These are phyloP conservation scores for Nasonovia ribisnigri DNA, from an alignment of 2,888 invertebrate genomes.

Conservation along the genomic window DNA sequence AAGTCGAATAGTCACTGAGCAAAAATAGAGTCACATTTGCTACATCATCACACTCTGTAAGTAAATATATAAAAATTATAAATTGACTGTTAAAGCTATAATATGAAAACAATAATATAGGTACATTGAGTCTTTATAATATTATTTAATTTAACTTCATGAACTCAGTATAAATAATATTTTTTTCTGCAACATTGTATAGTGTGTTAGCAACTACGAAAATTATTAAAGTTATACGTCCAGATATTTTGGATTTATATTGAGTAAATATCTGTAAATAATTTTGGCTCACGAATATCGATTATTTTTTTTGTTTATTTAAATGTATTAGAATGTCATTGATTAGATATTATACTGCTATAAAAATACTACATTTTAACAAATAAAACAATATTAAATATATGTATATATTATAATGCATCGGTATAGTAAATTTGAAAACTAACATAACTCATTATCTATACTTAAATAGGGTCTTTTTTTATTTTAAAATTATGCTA, in stretches of 20 bases:
- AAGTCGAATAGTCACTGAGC: slow-evolving; percentile 83
- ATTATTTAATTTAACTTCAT: not conserved
- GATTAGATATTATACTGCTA: too few relatives aligned
- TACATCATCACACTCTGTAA: slow-evolving; percentile 87
- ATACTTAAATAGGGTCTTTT: not conserved
- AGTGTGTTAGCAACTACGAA: not conserved
- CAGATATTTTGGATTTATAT: not conserved
- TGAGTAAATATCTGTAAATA: not conserved
- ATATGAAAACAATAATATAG: not conserved
- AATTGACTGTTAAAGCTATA: not conserved
- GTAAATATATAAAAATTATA: not conserved
- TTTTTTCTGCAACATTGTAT: not conserved
- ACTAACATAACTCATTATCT: not conserved
- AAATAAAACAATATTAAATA: not conserved
- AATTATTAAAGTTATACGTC: not conserved
- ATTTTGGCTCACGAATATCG: too few relatives aligned
- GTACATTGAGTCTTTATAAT: not conserved
- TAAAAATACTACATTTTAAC: too few relatives aligned
- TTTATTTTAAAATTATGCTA: not conserved
- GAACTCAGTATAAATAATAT: not conserved
- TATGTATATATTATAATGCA: not conserved
- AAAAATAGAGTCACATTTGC: slow-evolving; percentile 83
- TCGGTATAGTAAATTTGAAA: not conserved
- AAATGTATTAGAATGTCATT: too few relatives aligned
- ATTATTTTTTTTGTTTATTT: too few relatives aligned